Percentiles rank a stretch among this genome's conserved stretches.
phyloP scores from a whole-genome alignment of 2,888 invertebrate genomes.

The Choristoneura rosaceana region DNA sequence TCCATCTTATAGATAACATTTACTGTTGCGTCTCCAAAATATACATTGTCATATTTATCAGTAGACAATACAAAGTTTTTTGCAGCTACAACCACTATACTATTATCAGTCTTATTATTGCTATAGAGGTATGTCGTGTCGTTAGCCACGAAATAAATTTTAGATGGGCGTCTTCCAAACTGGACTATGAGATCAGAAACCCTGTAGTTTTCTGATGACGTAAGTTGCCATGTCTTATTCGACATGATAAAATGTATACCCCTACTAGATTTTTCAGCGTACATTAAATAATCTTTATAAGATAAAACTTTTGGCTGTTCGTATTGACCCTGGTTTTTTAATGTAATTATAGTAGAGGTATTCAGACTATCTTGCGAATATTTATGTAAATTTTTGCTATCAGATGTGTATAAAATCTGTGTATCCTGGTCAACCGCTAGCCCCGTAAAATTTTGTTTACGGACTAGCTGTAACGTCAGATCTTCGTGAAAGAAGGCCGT shows the following conservation, averaged over 20 bases:
- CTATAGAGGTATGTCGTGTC: neutral
- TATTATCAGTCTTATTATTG: too few species aligned
- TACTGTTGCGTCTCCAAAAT: neutral
- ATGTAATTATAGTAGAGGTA: too few species aligned
- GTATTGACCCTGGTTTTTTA: neutral
- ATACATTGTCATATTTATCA: neutral
- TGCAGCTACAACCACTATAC: neutral
- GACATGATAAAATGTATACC: neutral
- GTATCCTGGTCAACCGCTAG: too few species aligned
- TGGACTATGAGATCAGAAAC: neutral
- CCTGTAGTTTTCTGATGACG: neutral
- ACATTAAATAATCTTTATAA: neutral
- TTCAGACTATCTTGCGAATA: neutral
- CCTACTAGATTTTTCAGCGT: neutral
- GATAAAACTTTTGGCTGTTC: neutral
- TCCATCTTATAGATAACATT: too few species aligned
- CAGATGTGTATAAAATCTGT: too few species aligned
- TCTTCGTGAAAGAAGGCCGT: too few species aligned
- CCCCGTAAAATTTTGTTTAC: too few species aligned
- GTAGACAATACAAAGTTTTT: neutral
- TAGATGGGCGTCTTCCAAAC: neutral
- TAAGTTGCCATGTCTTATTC: neutral
- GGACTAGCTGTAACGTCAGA: too few species aligned
- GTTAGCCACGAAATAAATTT: constrained; percentile 1
- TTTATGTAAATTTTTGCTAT: too few species aligned